These are phyloP conservation scores for Schizothorax lantsangensis DNA, from an alignment of 2,797 vertebrate species.

Conservation along the genomic window DNA sequence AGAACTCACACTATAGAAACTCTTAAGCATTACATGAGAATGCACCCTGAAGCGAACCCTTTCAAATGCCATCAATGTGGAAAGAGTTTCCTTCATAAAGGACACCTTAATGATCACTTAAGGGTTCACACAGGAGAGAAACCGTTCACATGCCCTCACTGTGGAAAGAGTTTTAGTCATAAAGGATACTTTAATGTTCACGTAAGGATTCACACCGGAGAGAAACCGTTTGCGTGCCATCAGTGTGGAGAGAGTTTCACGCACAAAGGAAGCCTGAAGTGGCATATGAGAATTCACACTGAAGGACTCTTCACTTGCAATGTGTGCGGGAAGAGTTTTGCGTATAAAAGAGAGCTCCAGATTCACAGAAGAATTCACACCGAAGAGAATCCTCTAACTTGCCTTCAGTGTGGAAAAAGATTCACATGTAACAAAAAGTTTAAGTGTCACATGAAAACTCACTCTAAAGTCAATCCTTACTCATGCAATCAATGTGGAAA, in stretches of 20 bases:
- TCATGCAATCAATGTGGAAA: background rate
- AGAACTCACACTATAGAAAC: background rate
- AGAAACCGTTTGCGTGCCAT: background rate
- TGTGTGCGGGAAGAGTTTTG: background rate
- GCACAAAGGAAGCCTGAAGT: background rate
- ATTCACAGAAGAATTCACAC: background rate
- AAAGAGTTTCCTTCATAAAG: background rate
- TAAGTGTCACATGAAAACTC: background rate
- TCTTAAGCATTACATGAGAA: background rate
- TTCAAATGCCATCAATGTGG: background rate
- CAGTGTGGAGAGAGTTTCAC: background rate
- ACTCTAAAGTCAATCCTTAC: background rate
- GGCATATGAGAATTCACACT: background rate
- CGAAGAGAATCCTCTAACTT: background rate
- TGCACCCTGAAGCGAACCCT: background rate
- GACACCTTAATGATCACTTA: slow-evolving; percentile 10
- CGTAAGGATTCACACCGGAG: background rate
- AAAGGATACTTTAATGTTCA: background rate
- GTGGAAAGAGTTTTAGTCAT: background rate
- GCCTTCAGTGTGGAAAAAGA: background rate
- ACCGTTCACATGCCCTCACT: background rate
- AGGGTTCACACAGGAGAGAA: background rate
- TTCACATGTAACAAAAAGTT: background rate
- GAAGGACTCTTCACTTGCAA: background rate
- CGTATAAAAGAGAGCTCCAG: background rate